Evolutionary conservation across 2,888 invertebrate genomes (phyloP), one percentile per base, ranked within the genome.

Genomic region (Lasioglossum oenotherae): DNA sequence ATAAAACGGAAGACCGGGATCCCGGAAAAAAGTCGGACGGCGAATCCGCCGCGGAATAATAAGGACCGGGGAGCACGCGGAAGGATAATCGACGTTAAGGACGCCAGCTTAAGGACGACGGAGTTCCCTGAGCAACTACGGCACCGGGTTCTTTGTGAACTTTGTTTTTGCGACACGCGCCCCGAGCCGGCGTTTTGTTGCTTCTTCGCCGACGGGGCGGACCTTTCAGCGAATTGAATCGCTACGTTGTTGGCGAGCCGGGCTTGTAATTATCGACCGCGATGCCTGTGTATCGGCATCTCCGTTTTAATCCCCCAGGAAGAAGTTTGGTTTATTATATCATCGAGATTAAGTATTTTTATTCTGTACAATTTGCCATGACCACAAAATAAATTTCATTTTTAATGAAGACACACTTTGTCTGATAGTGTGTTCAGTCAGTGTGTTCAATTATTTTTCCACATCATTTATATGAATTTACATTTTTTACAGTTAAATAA

Each of bases 1-100:
- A 81, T 83, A 73, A 82, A 79, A 80, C 46, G 78, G 76, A 46
- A 75, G 64, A 76, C 12, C 53, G 67, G 23, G 80, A 49, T 41
- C 27, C 74, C n/a, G 80, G 80, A 77, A 77, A 82, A 82, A 82
- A 78, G 77, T 81, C 44, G 67, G 84, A 67, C 73, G 85, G 46
- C 67, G 67, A 84, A 78, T 84, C 86, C 41, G 76, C 69, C 57
- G 72, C 69, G 81, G 85, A 81, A 86, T 86, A 85, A 86, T 85
- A 85, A 84, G 84, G 77, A 80, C 46, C 38, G 69, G 69, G 67
- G 84, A 80, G 69, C 60, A 44, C 69, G 85, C 84, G 84, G 84
- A 49, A 69, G 84, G 85, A 85, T 85, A 85, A 85, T 84, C 85
- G 77, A 85, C 85, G 77, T 44, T 80, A 71, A 84, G 84, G 84